Conservation (phyloP, 2,113 vertebrate species). For the Heterotis niloticus region DNA sequence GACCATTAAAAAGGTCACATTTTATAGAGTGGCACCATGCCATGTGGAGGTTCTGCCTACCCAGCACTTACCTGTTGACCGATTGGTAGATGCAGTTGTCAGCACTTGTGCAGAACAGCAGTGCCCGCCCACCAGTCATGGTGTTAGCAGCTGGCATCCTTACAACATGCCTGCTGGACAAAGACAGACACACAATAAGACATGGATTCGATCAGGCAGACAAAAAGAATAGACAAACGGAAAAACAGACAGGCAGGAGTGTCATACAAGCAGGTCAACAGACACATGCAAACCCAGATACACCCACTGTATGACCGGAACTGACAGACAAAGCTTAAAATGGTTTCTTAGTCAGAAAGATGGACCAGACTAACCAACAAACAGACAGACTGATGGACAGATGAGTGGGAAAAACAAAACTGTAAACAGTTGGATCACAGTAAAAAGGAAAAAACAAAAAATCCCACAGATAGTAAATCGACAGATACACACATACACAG, state of each 20-base stretch:
- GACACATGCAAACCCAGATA: too few species aligned
- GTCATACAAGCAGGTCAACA: conserved; percentile 9
- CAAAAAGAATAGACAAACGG: too few species aligned
- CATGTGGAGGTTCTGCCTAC: neutral
- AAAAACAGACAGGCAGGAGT: neutral
- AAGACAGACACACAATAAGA: conserved; percentile 20
- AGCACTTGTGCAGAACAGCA: conserved; percentile 54
- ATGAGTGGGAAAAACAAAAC: too few species aligned
- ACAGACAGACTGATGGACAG: neutral
- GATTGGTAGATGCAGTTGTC: conserved; percentile 54
- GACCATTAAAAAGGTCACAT: neutral
- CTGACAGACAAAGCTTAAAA: too few species aligned
- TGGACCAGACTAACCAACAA: neutral
- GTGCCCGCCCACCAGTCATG: conserved; percentile 62
- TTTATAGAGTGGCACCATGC: neutral
- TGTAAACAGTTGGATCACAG: too few species aligned
- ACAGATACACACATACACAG: conserved; percentile 3
- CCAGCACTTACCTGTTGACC: conserved; percentile 62
- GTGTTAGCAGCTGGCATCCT: conserved; percentile 61
- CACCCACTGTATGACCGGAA: too few species aligned
- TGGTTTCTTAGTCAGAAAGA: too few species aligned
- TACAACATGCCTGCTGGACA: conserved; percentile 49
- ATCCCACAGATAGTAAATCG: neutral
- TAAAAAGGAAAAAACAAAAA: neutral
- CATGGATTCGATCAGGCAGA: too few species aligned